Conservation (phyloP, 2,888 invertebrate species). For the Archips crataeganus region DNA sequence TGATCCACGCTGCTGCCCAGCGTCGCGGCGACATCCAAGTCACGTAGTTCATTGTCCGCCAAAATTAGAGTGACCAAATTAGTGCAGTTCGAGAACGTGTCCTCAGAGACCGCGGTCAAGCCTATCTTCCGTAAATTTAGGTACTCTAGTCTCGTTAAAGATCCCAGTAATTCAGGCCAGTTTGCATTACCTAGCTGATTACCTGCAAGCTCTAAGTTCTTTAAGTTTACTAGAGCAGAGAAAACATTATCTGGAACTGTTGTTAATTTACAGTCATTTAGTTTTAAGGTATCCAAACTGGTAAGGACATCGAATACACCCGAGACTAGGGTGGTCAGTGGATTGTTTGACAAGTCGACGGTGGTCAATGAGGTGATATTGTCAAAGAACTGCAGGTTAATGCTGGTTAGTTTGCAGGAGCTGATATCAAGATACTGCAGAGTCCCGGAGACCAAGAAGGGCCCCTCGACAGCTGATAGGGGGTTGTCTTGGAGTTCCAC, state of each 20-base stretch:
- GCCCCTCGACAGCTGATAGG: constrained; percentile 86
- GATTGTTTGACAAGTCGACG: constrained; percentile 90
- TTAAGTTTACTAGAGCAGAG: constrained; percentile 85
- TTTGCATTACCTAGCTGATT: constrained; percentile 85
- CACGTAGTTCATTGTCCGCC: constrained; percentile 88
- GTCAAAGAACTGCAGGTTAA: constrained; percentile 88
- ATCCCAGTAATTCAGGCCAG: constrained; percentile 87
- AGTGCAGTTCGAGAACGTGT: constrained; percentile 88
- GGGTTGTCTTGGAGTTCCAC: constrained; percentile 90
- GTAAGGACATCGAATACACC: constrained; percentile 87
- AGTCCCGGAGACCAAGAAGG: constrained; percentile 88
- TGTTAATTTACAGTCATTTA: constrained; percentile 88
- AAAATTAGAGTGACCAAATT: constrained; percentile 88
- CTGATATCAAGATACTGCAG: constrained; percentile 89
- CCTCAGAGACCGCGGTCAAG: constrained; percentile 87
- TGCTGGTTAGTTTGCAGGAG: constrained; percentile 85
- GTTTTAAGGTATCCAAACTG: constrained; percentile 88
- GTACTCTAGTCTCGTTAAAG: constrained; percentile 86
- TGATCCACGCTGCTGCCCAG: constrained; percentile 88
- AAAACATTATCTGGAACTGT: constrained; percentile 86
- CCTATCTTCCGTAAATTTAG: constrained; percentile 87
- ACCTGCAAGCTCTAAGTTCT: constrained; percentile 87
- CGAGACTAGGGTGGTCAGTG: constrained; percentile 84
- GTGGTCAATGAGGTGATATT: constrained; percentile 88
- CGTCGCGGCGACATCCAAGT: constrained; percentile 88